Conservation (phyloP, 2,797 vertebrate genomes). For the Scarus forsteni region DNA sequence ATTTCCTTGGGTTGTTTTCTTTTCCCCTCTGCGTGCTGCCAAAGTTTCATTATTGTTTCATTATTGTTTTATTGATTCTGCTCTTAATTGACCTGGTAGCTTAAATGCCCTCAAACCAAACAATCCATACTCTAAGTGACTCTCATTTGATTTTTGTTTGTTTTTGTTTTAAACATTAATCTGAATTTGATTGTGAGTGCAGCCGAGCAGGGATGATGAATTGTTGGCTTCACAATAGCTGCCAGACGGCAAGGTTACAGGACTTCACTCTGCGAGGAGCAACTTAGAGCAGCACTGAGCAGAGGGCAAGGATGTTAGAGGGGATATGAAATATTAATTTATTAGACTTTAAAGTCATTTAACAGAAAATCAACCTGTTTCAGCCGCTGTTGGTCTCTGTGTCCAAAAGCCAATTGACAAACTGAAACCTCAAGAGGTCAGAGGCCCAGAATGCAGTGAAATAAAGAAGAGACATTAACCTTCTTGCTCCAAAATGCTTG, state of each 20-base stretch:
- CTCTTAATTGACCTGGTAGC: constrained; percentile 77
- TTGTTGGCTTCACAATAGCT: constrained; percentile 62
- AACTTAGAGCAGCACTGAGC: constrained; percentile 13
- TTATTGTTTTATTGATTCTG: constrained; percentile 78
- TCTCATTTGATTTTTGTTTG: constrained; percentile 75
- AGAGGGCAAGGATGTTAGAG: not conserved
- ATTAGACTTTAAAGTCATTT: too few relatives aligned
- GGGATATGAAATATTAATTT: too few relatives aligned
- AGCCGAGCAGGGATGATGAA: constrained; percentile 78
- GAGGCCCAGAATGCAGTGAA: too few relatives aligned
- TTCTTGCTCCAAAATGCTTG: too few relatives aligned
- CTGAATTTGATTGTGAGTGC: constrained; percentile 76
- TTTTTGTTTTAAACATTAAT: constrained; percentile 78
- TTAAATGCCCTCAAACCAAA: constrained; percentile 78
- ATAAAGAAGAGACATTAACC: too few relatives aligned
- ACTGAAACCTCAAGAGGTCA: too few relatives aligned
- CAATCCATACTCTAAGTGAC: constrained; percentile 72
- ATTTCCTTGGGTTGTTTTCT: constrained; percentile 39
- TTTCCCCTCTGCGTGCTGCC: constrained; percentile 34
- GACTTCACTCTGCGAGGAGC: constrained; percentile 42
- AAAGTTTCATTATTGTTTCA: constrained; percentile 71
- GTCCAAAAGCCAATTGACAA: too few relatives aligned
- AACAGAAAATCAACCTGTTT: too few relatives aligned
- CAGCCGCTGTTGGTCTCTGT: too few relatives aligned
- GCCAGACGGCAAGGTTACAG: constrained; percentile 72